These are phyloP conservation scores for Hepsetus odoe DNA, from an alignment of 2,113 vertebrate species.

Conservation along the genomic window DNA sequence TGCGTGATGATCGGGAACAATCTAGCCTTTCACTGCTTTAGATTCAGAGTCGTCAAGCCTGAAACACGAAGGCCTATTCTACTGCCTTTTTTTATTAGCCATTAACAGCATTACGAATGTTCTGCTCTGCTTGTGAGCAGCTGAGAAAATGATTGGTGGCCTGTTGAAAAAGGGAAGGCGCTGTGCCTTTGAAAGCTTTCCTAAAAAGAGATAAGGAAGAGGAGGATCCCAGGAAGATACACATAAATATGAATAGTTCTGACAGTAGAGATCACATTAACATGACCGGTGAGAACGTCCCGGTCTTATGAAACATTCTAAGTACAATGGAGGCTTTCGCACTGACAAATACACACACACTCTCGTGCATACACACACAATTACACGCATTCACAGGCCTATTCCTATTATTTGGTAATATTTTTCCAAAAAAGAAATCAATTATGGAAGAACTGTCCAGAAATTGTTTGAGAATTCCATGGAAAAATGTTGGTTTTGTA, in stretches of 20 bases:
- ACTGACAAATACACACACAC: not conserved
- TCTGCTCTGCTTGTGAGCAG: not conserved
- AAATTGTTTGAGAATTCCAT: too few species aligned
- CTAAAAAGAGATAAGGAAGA: conserved; percentile 45
- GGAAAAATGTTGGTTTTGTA: too few species aligned
- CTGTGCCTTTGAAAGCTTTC: conserved; percentile 42
- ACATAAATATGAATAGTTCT: conserved; percentile 53
- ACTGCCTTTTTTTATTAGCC: not conserved
- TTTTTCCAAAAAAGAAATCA: too few species aligned
- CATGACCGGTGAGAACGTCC: conserved; percentile 52
- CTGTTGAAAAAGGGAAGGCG: not conserved
- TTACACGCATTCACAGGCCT: not conserved
- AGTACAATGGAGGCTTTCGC: not conserved
- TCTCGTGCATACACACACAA: not conserved
- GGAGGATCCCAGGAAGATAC: conserved; percentile 53
- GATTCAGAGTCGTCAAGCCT: too few species aligned
- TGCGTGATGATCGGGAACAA: not conserved
- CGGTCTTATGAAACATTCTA: conserved; percentile 26
- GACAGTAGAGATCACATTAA: conserved; percentile 56
- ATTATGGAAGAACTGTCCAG: too few species aligned
- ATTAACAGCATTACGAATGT: not conserved
- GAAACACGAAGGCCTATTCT: too few species aligned
- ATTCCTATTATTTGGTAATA: too few species aligned
- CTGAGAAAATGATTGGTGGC: not conserved
- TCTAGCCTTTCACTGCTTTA: not conserved